Evolutionary conservation across 2,797 vertebrate genomes (phyloP).

Genomic region (Pseudopleuronectes americanus): DNA sequence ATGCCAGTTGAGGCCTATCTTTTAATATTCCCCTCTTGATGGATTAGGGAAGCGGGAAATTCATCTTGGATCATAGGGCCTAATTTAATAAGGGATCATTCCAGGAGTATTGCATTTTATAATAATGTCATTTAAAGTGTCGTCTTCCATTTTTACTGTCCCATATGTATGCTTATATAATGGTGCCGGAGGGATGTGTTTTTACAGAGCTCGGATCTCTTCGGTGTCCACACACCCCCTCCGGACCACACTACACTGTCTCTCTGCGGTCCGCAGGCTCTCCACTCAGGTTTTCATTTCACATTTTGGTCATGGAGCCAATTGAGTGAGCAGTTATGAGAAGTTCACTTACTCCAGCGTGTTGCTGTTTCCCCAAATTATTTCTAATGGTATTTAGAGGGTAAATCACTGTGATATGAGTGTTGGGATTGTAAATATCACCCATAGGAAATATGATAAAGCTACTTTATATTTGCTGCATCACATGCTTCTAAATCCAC

Average conservation of each 20-base stretch:
- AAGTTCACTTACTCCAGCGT: conserved; percentile 69
- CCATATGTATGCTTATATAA: conserved; percentile 99
- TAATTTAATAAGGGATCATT: conserved; percentile 99
- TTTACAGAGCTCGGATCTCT: conserved; percentile 87
- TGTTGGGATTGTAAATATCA: conserved; percentile 79
- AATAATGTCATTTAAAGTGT: conserved; percentile 99
- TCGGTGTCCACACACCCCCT: conserved; percentile 67
- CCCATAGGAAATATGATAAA: conserved; percentile 79
- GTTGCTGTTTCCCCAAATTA: conserved; percentile 73
- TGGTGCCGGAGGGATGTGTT: conserved; percentile 97
- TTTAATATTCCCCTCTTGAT: conserved; percentile 99
- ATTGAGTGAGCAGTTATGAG: conserved; percentile 74
- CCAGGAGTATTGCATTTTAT: conserved; percentile 99
- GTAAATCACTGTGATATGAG: conserved; percentile 75
- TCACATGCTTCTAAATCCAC: conserved; percentile 50
- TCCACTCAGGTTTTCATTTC: conserved; percentile 73
- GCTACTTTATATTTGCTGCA: conserved; percentile 72
- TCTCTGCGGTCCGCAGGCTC: conserved; percentile 64
- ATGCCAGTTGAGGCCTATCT: conserved; percentile 99
- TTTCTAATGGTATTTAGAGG: conserved; percentile 78
- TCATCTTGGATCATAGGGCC: conserved; percentile 99
- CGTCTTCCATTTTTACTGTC: conserved; percentile 99
- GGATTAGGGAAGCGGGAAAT: conserved; percentile 99
- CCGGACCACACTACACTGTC: conserved; percentile 64
- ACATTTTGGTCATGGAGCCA: conserved; percentile 69